These are phyloP conservation scores for Schrankia costaestrigalis DNA, from an alignment of 2,888 invertebrate genomes.

Conservation along the genomic window DNA sequence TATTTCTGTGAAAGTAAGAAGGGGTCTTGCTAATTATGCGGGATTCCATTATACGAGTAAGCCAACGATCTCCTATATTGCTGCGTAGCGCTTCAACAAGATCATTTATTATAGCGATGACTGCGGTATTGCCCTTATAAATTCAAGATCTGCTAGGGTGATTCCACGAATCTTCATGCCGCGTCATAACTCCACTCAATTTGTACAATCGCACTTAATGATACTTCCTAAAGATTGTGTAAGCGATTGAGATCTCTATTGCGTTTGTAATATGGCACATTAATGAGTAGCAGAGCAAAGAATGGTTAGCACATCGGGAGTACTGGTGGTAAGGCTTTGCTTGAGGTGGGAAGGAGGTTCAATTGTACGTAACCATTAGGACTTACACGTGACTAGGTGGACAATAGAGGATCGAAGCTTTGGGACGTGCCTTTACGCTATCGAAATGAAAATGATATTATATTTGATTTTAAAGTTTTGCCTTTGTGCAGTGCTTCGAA, in stretches of 20 bases:
- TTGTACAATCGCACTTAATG: constrained; percentile 44
- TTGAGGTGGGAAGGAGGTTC: constrained; percentile 21
- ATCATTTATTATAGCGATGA: too few species aligned
- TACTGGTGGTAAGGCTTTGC: constrained; percentile 21
- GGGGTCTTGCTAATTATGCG: too few species aligned
- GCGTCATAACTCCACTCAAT: constrained; percentile 47
- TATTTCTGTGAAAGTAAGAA: too few species aligned
- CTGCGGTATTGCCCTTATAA: too few species aligned
- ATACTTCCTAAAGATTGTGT: constrained; percentile 27
- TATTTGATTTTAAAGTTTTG: too few species aligned
- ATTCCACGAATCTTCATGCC: constrained; percentile 32
- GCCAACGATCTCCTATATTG: too few species aligned
- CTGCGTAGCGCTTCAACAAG: too few species aligned
- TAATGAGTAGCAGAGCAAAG: constrained; percentile 24
- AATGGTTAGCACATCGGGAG: constrained; percentile 19
- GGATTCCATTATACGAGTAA: too few species aligned
- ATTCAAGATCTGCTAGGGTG: constrained; percentile 23
- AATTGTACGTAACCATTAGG: constrained; percentile 29
- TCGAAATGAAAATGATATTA: constrained; percentile 8
- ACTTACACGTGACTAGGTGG: constrained; percentile 28
- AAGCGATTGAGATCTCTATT: constrained; percentile 34
- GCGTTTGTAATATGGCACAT: constrained; percentile 27
- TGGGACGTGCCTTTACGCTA: background rate
- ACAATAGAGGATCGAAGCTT: constrained; percentile 10
- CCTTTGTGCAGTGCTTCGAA: too few species aligned